Evolutionary conservation across 1,140 invertebrate species (phyloP).

Genomic region (Diachasma alloeum): DNA sequence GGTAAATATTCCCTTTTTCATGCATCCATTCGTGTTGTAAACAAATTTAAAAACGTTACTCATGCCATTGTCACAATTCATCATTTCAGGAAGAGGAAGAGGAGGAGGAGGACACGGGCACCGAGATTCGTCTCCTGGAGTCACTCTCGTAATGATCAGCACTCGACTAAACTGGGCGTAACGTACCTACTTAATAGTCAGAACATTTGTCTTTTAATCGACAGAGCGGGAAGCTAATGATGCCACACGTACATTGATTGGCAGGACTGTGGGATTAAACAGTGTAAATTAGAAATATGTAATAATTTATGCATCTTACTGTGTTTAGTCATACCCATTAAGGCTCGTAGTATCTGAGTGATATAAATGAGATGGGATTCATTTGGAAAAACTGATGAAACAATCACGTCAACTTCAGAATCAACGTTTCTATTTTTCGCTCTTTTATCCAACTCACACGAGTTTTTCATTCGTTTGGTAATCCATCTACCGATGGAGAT

Average conservation of each 20-base stretch:
- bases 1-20: constrained; percentile 49
- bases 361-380: neutral
- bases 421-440: neutral
- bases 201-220: constrained; percentile 46
- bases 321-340: neutral
- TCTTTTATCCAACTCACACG: neutral
- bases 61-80: neutral
- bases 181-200: constrained; percentile 53
- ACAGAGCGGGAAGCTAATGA: constrained; percentile 19
- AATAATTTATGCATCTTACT: constrained; percentile 32
- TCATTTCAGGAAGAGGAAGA: constrained; percentile 50
- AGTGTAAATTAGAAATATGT: constrained; percentile 36
- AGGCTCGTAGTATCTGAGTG: neutral
- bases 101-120: constrained; percentile 50
- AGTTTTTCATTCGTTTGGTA: neutral
- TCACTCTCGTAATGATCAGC: constrained; percentile 57
- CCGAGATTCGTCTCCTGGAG: constrained; percentile 55
- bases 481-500: neutral
- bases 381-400: neutral
- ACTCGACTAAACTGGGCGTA: constrained; percentile 19
- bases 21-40: too few relatives aligned
- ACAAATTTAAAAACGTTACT: too few relatives aligned
- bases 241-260: constrained; percentile 3
- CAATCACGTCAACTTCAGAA: neutral
- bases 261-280: constrained; percentile 29